Base-by-base conservation (phyloP, 2,113 vertebrate species). In the Lichenostomus cassidix region DNA sequence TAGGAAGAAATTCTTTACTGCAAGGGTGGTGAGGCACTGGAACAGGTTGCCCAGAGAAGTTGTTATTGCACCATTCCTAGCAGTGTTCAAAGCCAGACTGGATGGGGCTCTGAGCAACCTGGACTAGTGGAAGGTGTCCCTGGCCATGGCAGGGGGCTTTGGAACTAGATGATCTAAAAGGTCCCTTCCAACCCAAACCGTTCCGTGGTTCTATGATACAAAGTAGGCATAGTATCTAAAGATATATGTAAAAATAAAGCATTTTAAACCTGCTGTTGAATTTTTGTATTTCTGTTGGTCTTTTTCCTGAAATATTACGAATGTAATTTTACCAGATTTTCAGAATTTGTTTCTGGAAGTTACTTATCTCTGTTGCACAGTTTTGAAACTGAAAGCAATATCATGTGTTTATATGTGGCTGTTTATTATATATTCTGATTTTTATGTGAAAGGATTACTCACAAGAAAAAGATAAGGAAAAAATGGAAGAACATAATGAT, bases 351-450 rank as follows among this genome's bases (percentile, higher is more conserved):
- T 63, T 70, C 81, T 93, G 46, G 20, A 91, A 92, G 80, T 88
- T 86, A 62, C 71, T 91, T 74, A 62, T 91, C 89, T 95, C 42
- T 64, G 37, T 73, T 94, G 50, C 92, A 55, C 47, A 60, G 49
- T 96, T 90, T 94, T 76, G 83, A 92, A 92, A 89, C 35, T 82
- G 50, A 59, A 71, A 92, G 83, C 74, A 84, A 13, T 75, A 63
- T 76, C 8, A 6, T 89, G n/a, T 69, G 39, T 70, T 89, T 65
- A 81, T 94, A 91, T 87, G 65, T 59, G 67, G 10, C 53, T 89
- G 53, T 92, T 94, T 88, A 53, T 90, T 96, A 89, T 89, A 64
- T 96, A 92, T 92, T 95, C 92, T 95, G 75, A 94, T 96, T 97
- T 95, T 64, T 83, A 5, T 91, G 87, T 86, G 92, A 90, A 92